phyloP scores from a whole-genome alignment of 2,888 invertebrate genomes.

The Synergus gifuensis region DNA sequence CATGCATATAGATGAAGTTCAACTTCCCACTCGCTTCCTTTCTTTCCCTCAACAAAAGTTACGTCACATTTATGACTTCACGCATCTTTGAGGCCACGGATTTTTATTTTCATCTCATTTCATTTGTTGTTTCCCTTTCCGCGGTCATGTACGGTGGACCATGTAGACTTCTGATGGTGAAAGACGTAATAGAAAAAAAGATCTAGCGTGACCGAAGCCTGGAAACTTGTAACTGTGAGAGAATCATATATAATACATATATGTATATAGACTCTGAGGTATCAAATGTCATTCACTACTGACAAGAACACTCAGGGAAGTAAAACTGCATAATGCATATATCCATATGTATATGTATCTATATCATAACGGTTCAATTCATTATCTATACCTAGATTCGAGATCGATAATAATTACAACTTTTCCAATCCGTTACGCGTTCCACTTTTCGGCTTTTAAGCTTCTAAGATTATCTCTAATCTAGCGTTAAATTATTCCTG shows the following conservation, averaged over 20 bases:
- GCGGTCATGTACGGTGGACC: not conserved
- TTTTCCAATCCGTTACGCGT: slow-evolving; percentile 26
- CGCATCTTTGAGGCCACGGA: slow-evolving; percentile 46
- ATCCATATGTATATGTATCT: not conserved
- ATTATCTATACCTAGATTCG: slow-evolving; percentile 8
- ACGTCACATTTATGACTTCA: slow-evolving; percentile 48
- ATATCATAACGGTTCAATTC: slow-evolving; percentile 27
- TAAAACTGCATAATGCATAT: slow-evolving; percentile 19
- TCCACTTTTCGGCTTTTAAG: slow-evolving; percentile 13
- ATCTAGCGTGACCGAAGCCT: not conserved
- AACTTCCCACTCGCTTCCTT: slow-evolving; percentile 45
- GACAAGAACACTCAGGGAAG: not conserved
- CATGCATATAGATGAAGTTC: slow-evolving; percentile 35
- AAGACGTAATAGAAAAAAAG: slow-evolving; percentile 29
- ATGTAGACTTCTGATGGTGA: not conserved
- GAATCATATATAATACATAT: not conserved
- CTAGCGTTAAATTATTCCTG: not conserved
- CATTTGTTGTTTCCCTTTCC: not conserved
- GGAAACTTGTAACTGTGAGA: slow-evolving; percentile 23
- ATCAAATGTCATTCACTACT: slow-evolving; percentile 9
- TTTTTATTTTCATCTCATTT: slow-evolving; percentile 26
- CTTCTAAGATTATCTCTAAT: not conserved
- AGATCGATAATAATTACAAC: slow-evolving; percentile 23
- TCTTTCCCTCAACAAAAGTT: slow-evolving; percentile 41
- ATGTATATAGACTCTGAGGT: not conserved